These are phyloP conservation scores for Bos javanicus DNA, from an alignment of 2,113 vertebrate genomes.

Conservation along the genomic window DNA sequence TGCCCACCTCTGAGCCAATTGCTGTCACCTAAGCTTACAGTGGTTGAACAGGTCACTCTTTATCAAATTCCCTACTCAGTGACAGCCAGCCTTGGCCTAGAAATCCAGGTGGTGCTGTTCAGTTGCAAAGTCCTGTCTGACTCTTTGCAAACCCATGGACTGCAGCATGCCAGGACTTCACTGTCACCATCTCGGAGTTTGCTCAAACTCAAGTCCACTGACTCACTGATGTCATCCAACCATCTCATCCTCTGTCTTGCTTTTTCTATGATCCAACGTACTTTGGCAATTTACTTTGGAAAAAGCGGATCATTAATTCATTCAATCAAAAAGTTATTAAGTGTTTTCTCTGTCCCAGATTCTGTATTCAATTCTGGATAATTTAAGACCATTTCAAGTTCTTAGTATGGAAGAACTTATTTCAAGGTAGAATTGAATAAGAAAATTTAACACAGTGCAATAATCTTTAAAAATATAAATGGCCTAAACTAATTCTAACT, in stretches of 20 bases:
- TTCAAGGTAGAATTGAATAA: not conserved
- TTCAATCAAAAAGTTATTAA: not conserved
- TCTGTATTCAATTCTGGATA: not conserved
- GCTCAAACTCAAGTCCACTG: not conserved
- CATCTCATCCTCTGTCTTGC: not conserved
- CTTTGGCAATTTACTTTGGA: not conserved
- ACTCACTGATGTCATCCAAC: not conserved
- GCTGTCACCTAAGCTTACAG: not conserved
- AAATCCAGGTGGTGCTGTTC: not conserved
- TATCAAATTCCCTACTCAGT: not conserved
- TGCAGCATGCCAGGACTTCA: not conserved
- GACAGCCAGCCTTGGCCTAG: not conserved
- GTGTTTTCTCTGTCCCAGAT: not conserved
- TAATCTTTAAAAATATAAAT: not conserved
- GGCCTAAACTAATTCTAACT: not conserved
- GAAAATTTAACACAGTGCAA: not conserved
- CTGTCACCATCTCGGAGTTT: rapidly evolving
- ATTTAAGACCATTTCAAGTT: not conserved
- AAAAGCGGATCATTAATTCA: not conserved
- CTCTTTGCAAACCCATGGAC: not conserved
- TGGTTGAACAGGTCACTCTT: not conserved
- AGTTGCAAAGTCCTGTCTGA: not conserved
- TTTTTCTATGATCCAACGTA: not conserved
- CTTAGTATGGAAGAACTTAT: not conserved
- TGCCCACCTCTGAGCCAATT: rapidly evolving